Percentiles rank a stretch among this genome's conserved stretches.
These are phyloP conservation scores for Pseudomyrmex concolor DNA, from an alignment of 1,140 invertebrate species.

Conservation along the genomic window DNA sequence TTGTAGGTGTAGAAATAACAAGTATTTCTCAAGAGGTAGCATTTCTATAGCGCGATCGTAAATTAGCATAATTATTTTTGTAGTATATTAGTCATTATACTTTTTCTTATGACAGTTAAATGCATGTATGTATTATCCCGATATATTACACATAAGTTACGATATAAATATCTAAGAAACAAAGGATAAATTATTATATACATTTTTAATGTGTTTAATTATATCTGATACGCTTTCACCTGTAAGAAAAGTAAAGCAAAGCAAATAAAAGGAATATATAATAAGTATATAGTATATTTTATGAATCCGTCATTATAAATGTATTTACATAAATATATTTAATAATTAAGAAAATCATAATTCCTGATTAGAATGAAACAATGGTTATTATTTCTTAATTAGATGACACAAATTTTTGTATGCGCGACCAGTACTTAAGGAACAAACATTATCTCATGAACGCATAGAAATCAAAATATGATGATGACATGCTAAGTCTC, in stretches of 20 bases:
- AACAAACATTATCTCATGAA: too few species aligned
- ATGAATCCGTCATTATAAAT: too few species aligned
- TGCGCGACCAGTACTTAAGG: too few species aligned
- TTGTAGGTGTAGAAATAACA: neutral
- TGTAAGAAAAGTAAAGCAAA: neutral
- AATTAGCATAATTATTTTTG: slow-evolving; percentile 41
- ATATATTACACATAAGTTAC: slow-evolving; percentile 15
- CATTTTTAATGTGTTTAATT: slow-evolving; percentile 16
- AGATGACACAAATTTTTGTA: too few species aligned
- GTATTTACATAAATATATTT: too few species aligned
- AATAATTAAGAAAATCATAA: too few species aligned
- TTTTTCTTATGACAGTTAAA: slow-evolving; percentile 34
- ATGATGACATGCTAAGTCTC: slow-evolving; percentile 19
- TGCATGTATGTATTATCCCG: slow-evolving; percentile 14
- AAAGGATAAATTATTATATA: slow-evolving; percentile 22
- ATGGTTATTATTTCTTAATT: too few species aligned
- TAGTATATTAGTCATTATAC: slow-evolving; percentile 36
- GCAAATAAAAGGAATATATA: neutral
- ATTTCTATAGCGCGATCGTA: slow-evolving; percentile 18
- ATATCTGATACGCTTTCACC: slow-evolving; percentile 2
- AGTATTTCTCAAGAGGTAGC: neutral
- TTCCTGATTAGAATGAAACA: too few species aligned
- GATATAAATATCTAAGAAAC: slow-evolving; percentile 32
- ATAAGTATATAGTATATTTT: neutral
- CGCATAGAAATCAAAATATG: neutral